These are phyloP conservation scores for Chinchilla lanigera DNA, from an alignment of 2,113 vertebrate genomes.

Conservation along the genomic window DNA sequence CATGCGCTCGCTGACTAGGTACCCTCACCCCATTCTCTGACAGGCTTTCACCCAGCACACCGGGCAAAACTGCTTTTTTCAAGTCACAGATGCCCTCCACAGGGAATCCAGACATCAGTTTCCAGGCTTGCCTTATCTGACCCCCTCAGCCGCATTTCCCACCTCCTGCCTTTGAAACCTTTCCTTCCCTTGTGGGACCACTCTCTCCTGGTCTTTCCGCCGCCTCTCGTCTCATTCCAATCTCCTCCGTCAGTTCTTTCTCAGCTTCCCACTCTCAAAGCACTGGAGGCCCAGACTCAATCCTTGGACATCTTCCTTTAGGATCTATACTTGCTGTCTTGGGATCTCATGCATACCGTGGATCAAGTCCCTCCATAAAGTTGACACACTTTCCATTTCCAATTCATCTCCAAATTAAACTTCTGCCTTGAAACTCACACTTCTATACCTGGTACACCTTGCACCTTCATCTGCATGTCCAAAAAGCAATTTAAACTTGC, in stretches of 20 bases:
- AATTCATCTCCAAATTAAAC: conserved; percentile 25
- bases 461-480: not conserved
- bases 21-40: not conserved
- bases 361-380: conserved; percentile 6
- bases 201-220: not conserved
- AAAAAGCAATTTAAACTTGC: not conserved
- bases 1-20: not conserved
- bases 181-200: not conserved
- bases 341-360: not conserved
- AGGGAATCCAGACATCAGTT: not conserved
- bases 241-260: not conserved
- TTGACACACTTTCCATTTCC: not conserved
- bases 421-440: not conserved
- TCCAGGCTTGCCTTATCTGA: not conserved
- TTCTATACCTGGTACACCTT: not conserved
- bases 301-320: not conserved
- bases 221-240: not conserved
- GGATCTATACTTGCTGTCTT: not conserved
- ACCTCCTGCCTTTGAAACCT: not conserved
- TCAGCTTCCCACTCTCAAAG: not conserved
- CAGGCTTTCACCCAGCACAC: not conserved
- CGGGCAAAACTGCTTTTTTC: not conserved
- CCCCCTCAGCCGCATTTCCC: not conserved
- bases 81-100: not conserved
- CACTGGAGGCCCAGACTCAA: not conserved